These are phyloP conservation scores for Fopius arisanus DNA, from an alignment of 1,140 invertebrate species.

Conservation along the genomic window DNA sequence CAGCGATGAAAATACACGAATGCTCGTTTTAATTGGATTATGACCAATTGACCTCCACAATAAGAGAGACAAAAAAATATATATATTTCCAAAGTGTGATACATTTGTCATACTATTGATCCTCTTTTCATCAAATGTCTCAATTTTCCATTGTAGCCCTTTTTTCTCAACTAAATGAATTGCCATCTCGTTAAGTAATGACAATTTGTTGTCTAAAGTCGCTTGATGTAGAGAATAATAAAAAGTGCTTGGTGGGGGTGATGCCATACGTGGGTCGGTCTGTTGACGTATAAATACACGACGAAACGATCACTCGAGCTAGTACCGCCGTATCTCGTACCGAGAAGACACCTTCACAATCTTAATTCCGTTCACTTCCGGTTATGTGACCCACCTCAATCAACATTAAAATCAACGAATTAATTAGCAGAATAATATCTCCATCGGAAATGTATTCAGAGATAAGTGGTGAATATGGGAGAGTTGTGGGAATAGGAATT, in stretches of 20 bases:
- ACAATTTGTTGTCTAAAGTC: too few species aligned
- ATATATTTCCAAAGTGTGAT: neutral
- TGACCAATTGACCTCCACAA: conserved; percentile 49
- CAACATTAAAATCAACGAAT: too few species aligned
- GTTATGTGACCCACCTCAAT: too few species aligned
- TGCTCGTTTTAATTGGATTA: conserved; percentile 55
- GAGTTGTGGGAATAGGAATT: too few species aligned
- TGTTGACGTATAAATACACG: conserved; percentile 59
- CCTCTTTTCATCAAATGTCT: too few species aligned
- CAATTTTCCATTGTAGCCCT: too few species aligned
- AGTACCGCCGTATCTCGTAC: conserved; percentile 50
- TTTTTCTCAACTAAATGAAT: too few species aligned
- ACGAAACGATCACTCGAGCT: conserved; percentile 49
- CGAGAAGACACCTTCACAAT: neutral
- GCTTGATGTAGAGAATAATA: neutral
- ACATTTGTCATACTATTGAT: too few species aligned
- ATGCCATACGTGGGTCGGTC: neutral
- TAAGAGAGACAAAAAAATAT: conserved; percentile 1
- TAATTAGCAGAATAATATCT: too few species aligned
- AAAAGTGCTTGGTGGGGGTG: conserved; percentile 8
- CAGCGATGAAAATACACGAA: conserved; percentile 50
- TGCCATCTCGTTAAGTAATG: neutral
- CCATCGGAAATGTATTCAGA: too few species aligned
- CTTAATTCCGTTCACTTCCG: too few species aligned
- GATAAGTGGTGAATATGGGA: too few species aligned